These are phyloP conservation scores for Ceryle rudis DNA, from an alignment of 2,797 vertebrate genomes.

Conservation along the genomic window DNA sequence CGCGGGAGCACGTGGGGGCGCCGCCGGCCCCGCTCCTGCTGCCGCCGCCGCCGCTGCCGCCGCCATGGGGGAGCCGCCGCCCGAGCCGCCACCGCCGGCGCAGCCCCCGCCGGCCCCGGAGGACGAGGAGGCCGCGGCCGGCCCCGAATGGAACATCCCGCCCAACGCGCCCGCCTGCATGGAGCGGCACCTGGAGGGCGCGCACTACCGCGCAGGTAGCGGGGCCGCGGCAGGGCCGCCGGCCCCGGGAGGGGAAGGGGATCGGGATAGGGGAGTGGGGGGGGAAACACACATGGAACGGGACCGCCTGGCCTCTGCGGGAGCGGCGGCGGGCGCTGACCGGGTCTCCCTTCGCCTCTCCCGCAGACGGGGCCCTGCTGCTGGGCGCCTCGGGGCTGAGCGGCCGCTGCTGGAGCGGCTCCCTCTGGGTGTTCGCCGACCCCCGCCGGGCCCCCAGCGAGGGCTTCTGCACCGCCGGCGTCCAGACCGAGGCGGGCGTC, in stretches of 20 bases:
- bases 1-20: neutral
- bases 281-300: too few species aligned
- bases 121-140: neutral
- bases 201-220: constrained; percentile 85
- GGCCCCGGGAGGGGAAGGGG: neutral
- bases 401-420: constrained; percentile 93
- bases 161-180: constrained; percentile 93
- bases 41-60: neutral
- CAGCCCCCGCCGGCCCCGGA: neutral
- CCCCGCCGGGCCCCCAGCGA: constrained; percentile 89
- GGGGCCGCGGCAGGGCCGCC: neutral
- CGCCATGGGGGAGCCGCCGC: constrained; percentile 27
- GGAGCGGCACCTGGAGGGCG: constrained; percentile 90
- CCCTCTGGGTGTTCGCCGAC: constrained; percentile 93
- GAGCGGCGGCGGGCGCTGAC: neutral
- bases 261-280: too few species aligned
- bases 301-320: neutral
- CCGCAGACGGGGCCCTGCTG: constrained; percentile 88
- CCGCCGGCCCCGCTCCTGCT: neutral
- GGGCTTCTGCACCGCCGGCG: constrained; percentile 92
- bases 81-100: neutral
- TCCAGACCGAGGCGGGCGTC: constrained; percentile 93
- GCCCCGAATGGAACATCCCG: constrained; percentile 88
- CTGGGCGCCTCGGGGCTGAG: constrained; percentile 90
- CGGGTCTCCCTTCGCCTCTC: neutral